A percentile compares a stretch with the other conserved stretches of the same genome.
phyloP scores from a whole-genome alignment of 2,888 invertebrate species.

The Acleris holmiana region DNA sequence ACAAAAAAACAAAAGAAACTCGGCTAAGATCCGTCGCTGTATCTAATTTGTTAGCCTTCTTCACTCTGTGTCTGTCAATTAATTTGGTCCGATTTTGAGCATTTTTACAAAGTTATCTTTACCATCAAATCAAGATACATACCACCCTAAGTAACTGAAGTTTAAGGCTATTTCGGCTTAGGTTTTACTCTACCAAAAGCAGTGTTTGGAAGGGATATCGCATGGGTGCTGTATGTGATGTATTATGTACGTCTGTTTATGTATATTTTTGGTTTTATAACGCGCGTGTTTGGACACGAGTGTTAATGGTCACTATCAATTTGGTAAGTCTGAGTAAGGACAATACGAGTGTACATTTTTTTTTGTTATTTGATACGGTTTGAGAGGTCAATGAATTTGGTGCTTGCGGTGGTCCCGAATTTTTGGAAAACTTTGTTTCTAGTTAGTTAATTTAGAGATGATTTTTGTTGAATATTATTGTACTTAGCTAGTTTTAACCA shows the following conservation, averaged over 20 bases:
- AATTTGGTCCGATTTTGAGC: constrained; percentile 75
- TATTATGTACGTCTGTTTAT: constrained; percentile 68
- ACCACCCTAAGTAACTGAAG: not conserved
- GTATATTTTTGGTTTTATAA: constrained; percentile 67
- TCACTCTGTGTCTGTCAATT: constrained; percentile 65
- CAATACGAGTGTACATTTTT: constrained; percentile 29
- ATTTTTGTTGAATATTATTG: not conserved
- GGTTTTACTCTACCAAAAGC: constrained; percentile 36
- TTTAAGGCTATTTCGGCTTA: constrained; percentile 22
- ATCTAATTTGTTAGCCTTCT: constrained; percentile 77
- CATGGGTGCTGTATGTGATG: constrained; percentile 66
- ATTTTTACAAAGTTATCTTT: constrained; percentile 38
- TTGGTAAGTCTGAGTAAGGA: constrained; percentile 52
- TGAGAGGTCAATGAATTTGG: constrained; percentile 27
- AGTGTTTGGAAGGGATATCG: constrained; percentile 41
- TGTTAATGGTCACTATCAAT: constrained; percentile 79
- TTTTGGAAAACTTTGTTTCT: not conserved
- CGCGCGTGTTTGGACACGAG: constrained; percentile 72
- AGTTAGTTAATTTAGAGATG: not conserved
- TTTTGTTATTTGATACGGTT: constrained; percentile 27
- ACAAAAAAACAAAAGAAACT: constrained; percentile 43
- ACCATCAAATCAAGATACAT: not conserved
- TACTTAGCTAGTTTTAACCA: too few species aligned
- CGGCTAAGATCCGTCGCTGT: constrained; percentile 69
- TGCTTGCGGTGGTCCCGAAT: not conserved